These are phyloP conservation scores for Vanessa cardui DNA, from an alignment of 2,888 invertebrate genomes.

Conservation along the genomic window DNA sequence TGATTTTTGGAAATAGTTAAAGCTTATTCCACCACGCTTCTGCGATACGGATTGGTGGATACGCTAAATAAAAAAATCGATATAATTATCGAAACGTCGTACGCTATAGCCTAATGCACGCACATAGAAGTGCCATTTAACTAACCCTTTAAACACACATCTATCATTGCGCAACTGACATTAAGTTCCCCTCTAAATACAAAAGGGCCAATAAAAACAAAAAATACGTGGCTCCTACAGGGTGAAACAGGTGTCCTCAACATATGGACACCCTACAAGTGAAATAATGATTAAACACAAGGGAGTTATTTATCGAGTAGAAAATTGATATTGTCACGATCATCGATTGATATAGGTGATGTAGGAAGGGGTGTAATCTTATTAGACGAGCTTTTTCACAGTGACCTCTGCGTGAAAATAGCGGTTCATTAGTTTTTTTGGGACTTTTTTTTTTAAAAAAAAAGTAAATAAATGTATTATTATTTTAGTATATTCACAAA, in stretches of 20 bases:
- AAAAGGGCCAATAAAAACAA: constrained; percentile 24
- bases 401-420: no score
- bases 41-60: no score
- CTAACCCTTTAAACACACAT: constrained; percentile 6
- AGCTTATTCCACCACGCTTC: no score
- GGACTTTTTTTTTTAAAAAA: no score
- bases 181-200: constrained; percentile 9
- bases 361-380: no score
- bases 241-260: constrained; percentile 23
- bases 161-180: constrained; percentile 11
- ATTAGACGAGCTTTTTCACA: no score
- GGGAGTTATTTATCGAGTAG: constrained; percentile 14
- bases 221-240: constrained; percentile 10
- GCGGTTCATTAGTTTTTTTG: no score
- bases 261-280: constrained; percentile 23
- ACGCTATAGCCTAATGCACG: neutral
- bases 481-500: no score
- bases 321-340: constrained; percentile 19
- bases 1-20: no score
- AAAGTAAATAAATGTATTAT: no score
- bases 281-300: constrained; percentile 14
- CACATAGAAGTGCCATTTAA: neutral
- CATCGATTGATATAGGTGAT: neutral
- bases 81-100: neutral
- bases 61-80: no score